Evolutionary conservation across 2,888 invertebrate genomes (phyloP), one percentile per base, ranked within the genome.

Genomic region (Endomychus coccineus): DNA sequence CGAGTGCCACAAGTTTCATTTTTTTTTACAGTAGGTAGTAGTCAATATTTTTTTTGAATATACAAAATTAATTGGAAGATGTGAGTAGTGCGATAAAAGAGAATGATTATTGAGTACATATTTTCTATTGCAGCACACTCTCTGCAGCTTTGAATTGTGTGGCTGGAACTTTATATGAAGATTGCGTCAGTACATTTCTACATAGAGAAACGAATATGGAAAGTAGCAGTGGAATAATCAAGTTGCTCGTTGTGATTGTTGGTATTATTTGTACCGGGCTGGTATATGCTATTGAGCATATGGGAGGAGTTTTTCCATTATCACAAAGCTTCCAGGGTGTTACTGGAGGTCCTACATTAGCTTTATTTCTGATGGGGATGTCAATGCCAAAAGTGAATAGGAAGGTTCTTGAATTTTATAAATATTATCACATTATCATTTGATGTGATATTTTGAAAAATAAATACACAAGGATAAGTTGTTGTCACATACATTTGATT

Each of bases 311-410:
- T 23, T 70, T 84, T 42, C 77, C 81, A 51, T 73, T 84, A 4
- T 69, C 73, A 1, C 68, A 77, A 24, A 75, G 81, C n/a, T 30
- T 55, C 4, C 42, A 41, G 4, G 49, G 50, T 27, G 43, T 55
- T 4, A 47, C 53, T 5, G 44, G 48, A 38, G 53, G 82, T 2
- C 77, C 82, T 1, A 59, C 78, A 3, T 62, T 83, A 2, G 83
- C 80, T 0, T 62, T 82, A 2, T 83, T 83, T 51, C 71, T 75
- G 0, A 56, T 82, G 10, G 83, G 83, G 2, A 75, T 83, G 50
- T 68, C 82, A 13, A 73, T 78, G 42, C 79, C 82, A 0, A 75
- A 73, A 51, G 75, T 74, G 1, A 79, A 77, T 47, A 67, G 74
- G 45, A 72, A 73, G 38, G 27, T 25, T n/a, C n/a, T n/a, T n/a